Evolutionary conservation across 2,113 vertebrate genomes (phyloP), one percentile per base, ranked within the genome.

Genomic region (Megaleporinus macrocephalus): DNA sequence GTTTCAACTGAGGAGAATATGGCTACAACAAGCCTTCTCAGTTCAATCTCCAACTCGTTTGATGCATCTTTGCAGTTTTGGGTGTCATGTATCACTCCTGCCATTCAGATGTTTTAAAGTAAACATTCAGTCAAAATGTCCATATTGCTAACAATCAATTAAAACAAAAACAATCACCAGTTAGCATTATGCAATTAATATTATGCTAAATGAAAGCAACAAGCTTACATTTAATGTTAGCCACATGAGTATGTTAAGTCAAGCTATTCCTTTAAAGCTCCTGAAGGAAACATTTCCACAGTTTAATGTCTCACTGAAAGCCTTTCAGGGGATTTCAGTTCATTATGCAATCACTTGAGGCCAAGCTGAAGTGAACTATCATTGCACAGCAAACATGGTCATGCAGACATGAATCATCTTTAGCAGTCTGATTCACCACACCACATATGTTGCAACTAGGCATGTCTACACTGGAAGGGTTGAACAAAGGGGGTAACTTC

Each of bases 361-460:
- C 62, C 76, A 29, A 76, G 66, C 51, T 51, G 36, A 68, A 61
- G 65, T 55, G 51, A 62, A 73, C 29, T 36, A 63, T 73, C 53
- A 80, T 14, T 55, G 36, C 27, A 73, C 29, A 77, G 62, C 66
- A 77, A 47, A 80, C 24, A 66, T 49, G 1, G 26, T 24, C 80
- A 78, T 5, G 53, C 33, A 78, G 78, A 36, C 80, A 69, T 80
- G 78, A 87, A 18, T 85, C 80, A 85, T 36, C 36, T 55, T 27
- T 15, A 41, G n/a, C 29, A 71, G 72, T 18, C 18, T 69, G 78
- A 76, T 53, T 61, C 15, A 49, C 29, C 57, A 71, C 69, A 68
- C 84, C 71, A 83, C 57, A 83, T 13, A 20, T 76, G 71, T 26
- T 70, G 44, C 62, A 74, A 70, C 20, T 44, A 24, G 53, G 69